Evolutionary conservation across 92 coral and sea anemone species (phyloP).

Genomic region (Ricordea florida): DNA sequence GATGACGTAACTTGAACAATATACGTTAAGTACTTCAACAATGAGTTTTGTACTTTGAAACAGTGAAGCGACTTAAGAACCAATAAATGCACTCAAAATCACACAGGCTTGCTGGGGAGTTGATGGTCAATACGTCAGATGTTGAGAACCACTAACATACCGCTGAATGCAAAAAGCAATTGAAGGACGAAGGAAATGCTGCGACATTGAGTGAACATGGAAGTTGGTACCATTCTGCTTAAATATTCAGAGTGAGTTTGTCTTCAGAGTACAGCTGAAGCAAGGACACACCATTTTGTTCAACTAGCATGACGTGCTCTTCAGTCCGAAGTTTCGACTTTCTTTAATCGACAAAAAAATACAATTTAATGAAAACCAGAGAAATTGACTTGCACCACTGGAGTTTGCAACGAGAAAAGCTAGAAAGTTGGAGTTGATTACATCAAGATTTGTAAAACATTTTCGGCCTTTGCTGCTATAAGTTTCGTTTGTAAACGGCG

Average conservation of each 20-base stretch:
- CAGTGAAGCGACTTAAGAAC: not conserved
- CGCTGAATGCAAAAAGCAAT: not conserved
- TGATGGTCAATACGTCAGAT: not conserved
- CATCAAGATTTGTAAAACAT: not conserved
- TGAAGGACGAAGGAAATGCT: not conserved
- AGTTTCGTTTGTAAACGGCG: not conserved
- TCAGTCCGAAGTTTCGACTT: too few species aligned
- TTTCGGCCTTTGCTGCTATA: not conserved
- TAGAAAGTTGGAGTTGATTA: too few species aligned
- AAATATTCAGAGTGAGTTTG: too few species aligned
- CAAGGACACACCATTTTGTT: too few species aligned
- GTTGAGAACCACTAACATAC: constrained; percentile 1
- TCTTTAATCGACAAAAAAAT: too few species aligned
- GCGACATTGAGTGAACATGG: not conserved
- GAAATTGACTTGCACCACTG: too few species aligned
- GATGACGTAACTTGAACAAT: too few species aligned
- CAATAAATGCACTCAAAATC: not conserved
- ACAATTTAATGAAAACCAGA: too few species aligned
- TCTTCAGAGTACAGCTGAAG: too few species aligned
- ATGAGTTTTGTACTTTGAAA: not conserved
- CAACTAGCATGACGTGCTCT: too few species aligned
- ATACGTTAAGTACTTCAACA: not conserved
- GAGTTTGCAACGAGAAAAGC: too few species aligned
- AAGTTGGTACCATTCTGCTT: too few species aligned
- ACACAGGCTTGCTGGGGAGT: not conserved